Percentiles rank a stretch among this genome's conserved stretches.
These are phyloP conservation scores for Trigoniulus corallinus DNA, from an alignment of 1,140 invertebrate species.

Conservation along the genomic window DNA sequence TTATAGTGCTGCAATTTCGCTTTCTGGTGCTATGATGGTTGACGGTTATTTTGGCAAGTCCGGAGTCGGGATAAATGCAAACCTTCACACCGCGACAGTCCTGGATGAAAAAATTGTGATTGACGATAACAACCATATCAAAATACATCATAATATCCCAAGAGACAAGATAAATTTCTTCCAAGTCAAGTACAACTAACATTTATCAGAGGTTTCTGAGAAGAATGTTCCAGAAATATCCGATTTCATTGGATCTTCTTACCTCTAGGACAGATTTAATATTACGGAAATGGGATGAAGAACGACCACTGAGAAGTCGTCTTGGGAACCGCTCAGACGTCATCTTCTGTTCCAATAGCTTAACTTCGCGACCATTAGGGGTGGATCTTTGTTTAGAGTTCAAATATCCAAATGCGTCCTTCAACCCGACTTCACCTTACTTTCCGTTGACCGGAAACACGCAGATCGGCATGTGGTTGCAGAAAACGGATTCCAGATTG, in stretches of 20 bases:
- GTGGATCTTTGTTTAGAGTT: neutral
- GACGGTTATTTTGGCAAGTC: neutral
- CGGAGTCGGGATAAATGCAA: neutral
- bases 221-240: no score
- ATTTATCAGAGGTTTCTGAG: no score
- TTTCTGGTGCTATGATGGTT: neutral
- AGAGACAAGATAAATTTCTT: no score
- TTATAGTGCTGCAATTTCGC: neutral
- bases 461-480: neutral
- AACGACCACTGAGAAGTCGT: no score
- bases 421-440: neutral
- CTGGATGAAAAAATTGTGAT: neutral
- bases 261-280: neutral
- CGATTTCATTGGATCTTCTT: neutral
- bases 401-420: neutral
- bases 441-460: neutral
- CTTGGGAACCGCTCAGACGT: no score
- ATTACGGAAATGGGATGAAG: no score
- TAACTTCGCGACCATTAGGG: neutral
- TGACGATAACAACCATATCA: neutral
- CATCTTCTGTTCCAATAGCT: neutral
- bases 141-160: neutral
- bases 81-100: neutral
- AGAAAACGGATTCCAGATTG: neutral
- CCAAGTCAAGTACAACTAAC: no score